A percentile compares a stretch with the other conserved stretches of the same genome.
Evolutionary conservation across 2,797 vertebrate species (phyloP).

Genomic region (Micropoecilia bifurca): DNA sequence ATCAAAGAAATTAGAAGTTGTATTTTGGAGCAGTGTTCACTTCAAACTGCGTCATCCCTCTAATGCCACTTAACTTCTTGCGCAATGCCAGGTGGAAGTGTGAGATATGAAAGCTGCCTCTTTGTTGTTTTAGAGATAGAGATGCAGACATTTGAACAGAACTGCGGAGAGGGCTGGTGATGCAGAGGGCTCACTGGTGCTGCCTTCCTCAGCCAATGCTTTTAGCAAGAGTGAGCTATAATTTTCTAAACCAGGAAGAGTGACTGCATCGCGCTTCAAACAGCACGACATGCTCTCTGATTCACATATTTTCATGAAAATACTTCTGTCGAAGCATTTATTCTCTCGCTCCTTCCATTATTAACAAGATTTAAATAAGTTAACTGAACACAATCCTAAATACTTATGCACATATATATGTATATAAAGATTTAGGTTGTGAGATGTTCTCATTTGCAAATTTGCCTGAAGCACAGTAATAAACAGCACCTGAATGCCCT

Average conservation of each 20-base stretch:
- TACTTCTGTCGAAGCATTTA: slow-evolving; percentile 39
- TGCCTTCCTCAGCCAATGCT: slow-evolving; percentile 54
- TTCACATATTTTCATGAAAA: slow-evolving; percentile 52
- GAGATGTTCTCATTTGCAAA: slow-evolving; percentile 59
- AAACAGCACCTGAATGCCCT: slow-evolving; percentile 35
- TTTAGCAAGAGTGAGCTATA: slow-evolving; percentile 63
- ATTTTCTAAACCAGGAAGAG: slow-evolving; percentile 68
- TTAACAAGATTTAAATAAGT: slow-evolving; percentile 32
- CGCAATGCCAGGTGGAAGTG: slow-evolving; percentile 26
- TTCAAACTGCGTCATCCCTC: slow-evolving; percentile 39
- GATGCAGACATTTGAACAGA: slow-evolving; percentile 42
- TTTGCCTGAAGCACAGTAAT: slow-evolving; percentile 24
- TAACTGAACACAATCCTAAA: slow-evolving; percentile 17
- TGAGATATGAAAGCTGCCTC: slow-evolving; percentile 46
- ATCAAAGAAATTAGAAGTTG: slow-evolving; percentile 38
- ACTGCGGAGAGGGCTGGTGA: slow-evolving; percentile 36
- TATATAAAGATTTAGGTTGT: slow-evolving; percentile 9
- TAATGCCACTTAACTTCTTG: slow-evolving; percentile 35
- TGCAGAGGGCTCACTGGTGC: slow-evolving; percentile 33
- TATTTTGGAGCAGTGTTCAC: slow-evolving; percentile 43
- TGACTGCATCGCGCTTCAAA: slow-evolving; percentile 66
- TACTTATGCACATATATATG: not conserved
- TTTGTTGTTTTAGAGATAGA: slow-evolving; percentile 50
- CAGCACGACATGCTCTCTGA: slow-evolving; percentile 60
- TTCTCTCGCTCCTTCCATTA: slow-evolving; percentile 32